Percentiles rank a stretch among this genome's conserved stretches.
phyloP scores from a whole-genome alignment of 2,797 vertebrate genomes.

The Sebastolobus altivelis region DNA sequence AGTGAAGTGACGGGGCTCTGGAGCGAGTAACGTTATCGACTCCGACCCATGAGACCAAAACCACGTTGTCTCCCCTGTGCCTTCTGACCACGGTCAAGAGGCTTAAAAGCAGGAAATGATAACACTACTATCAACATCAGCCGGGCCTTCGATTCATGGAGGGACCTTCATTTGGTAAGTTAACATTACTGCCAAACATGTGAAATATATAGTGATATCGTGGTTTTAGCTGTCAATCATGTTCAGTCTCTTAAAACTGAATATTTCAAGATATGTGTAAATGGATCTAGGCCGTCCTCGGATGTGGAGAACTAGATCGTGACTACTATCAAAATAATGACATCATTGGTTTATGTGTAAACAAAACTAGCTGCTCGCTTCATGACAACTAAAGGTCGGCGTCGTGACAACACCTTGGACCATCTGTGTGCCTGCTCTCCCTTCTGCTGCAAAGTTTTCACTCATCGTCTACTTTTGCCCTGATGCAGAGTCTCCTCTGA shows the following conservation, averaged over 20 bases:
- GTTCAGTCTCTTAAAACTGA: not conserved
- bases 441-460: conserved; percentile 54
- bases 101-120: too few relatives aligned
- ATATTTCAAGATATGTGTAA: not conserved
- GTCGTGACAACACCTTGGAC: conserved; percentile 61
- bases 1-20: too few relatives aligned
- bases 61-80: too few relatives aligned
- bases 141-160: too few relatives aligned
- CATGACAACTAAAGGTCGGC: conserved; percentile 42
- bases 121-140: too few relatives aligned
- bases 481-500: conserved; percentile 29
- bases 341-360: conserved; percentile 55
- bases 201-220: too few relatives aligned
- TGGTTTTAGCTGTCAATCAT: too few relatives aligned
- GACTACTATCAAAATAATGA: conserved; percentile 39
- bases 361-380: conserved; percentile 47
- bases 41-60: too few relatives aligned
- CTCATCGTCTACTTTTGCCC: conserved; percentile 29
- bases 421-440: conserved; percentile 67
- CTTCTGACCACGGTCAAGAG: too few relatives aligned
- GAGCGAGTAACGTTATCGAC: too few relatives aligned
- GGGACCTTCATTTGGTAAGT: too few relatives aligned
- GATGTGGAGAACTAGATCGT: conserved; percentile 15
- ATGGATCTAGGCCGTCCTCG: not conserved
- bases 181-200: too few relatives aligned